Base-by-base conservation (phyloP, 2,113 vertebrate genomes). In the Pollachius pollachius region DNA sequence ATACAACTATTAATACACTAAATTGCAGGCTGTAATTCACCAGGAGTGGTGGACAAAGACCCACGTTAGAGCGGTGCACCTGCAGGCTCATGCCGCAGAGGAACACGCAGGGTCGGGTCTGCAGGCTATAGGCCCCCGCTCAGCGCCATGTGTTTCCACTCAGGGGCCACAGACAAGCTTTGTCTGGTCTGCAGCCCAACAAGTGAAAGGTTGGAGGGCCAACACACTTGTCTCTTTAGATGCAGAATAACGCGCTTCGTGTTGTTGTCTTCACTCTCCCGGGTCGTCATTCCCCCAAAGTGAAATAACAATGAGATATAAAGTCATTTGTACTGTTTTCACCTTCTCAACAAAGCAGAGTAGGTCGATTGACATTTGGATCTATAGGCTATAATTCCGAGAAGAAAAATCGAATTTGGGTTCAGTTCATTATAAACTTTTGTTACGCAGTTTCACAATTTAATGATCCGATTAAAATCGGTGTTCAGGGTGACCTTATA, bases 101-200 rank as follows among this genome's bases (percentile, higher is more conserved):
- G 84, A 78, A 79, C 37, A 77, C 85, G 89, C 87, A 65, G 83
- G 81, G 81, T 79, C 79, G 71, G 78, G n/a, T 85, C 71, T 72
- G 54, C 56, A 73, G 74, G 52, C 77, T 68, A 71, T 80, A 69
- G 74, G 81, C 41, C 70, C 7, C 62, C 68, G 88, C 80, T 80
- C 64, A 78, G 83, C 79, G 57, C 86, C 93, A 94, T 92, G 87
- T 94, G 93, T 76, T 93, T 90, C 83, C 82, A 89, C 91, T 94
- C 89, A 88, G 30, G 81, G 83, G 71, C 76, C 85, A 80, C 62
- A 85, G 84, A 90, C 87, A 57, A 68, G 83, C 79, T 87, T 85
- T 90, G 88, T 86, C 81, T 88, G 85, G 82, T 61, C 72, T 69
- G 83, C 84, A 79, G 88, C 85, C 89, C 81, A 86, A 89, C 85